Conservation (phyloP, 2,797 vertebrate genomes). For the Fringilla coelebs region DNA sequence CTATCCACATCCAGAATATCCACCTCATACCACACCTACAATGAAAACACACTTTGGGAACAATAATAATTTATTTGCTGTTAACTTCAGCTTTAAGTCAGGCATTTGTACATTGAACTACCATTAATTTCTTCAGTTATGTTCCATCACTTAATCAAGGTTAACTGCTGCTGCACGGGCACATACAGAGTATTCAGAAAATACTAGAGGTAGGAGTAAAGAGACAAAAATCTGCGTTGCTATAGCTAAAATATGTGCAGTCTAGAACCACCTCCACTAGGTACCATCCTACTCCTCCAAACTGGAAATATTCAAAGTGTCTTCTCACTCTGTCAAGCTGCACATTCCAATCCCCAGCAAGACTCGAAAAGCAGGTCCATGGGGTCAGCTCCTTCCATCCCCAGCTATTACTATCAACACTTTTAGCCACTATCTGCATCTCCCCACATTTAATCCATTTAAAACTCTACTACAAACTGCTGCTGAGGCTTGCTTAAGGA, state of each 20-base stretch:
- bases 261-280: slow-evolving; percentile 46
- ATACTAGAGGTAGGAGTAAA: not conserved
- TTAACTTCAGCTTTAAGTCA: not conserved
- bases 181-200: not conserved
- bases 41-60: not conserved
- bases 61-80: not conserved
- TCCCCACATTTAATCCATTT: not conserved
- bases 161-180: not conserved
- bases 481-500: not conserved
- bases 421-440: not conserved
- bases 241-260: slow-evolving; percentile 26
- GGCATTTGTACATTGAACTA: not conserved
- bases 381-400: not conserved
- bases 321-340: not conserved
- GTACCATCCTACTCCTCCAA: slow-evolving; percentile 14
- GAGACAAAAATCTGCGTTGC: not conserved
- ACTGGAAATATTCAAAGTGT: not conserved
- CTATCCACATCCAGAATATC: too few species aligned
- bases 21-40: not conserved
- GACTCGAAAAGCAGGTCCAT: not conserved
- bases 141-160: not conserved
- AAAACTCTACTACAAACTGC: not conserved
- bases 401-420: not conserved
- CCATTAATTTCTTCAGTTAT: not conserved
- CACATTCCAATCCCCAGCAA: not conserved